Evolutionary conservation across 2,113 vertebrate genomes (phyloP), one percentile per base, ranked within the genome.

Genomic region (Micronycteris hirsuta): DNA sequence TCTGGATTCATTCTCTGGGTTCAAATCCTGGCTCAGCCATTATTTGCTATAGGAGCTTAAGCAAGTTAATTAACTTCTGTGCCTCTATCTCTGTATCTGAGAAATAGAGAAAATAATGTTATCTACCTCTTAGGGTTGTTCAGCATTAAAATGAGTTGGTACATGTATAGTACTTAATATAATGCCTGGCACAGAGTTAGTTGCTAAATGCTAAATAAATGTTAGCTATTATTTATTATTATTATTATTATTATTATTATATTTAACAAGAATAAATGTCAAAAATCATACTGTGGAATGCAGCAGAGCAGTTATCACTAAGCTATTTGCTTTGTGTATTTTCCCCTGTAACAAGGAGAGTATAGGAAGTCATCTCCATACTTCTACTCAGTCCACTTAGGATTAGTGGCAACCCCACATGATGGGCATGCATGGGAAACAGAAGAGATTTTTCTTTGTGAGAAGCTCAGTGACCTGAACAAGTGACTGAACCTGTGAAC

Each of bases 391-490:
- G 71, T 86, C 33, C 2, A 17, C 54, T 61, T 67, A n/a, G 74
- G 36, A 80, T 87, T 68, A 63, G 38, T 87, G 73, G 49, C 91
- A 89, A 84, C 5, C 41, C 17, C 13, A 54, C 36, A 80, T 20
- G 38, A 92, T 15, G n/a, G 58, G 4, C 45, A 41, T 41, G 43
- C 41, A 5, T 41, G 11, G 8, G 58, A 19, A 95, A 86, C 26
- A 96, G 58, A 96, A 84, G 68, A 93, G 28, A 68, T 80, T 83
- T 88, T 93, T 96, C 68, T 94, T 95, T 92, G 63, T 89, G 52
- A 89, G 47, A 91, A 92, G 49, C 36, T 92, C 83, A 77, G 88
- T 94, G 61, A 81, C n/a, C 70, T 61, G 36, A 95, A 93, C 63
- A 92, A 95, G 22, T 73, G 31, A 45, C 76, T 92, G 45, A 95